Conservation (phyloP, 2,888 invertebrate genomes). For the Baccha elongata region DNA sequence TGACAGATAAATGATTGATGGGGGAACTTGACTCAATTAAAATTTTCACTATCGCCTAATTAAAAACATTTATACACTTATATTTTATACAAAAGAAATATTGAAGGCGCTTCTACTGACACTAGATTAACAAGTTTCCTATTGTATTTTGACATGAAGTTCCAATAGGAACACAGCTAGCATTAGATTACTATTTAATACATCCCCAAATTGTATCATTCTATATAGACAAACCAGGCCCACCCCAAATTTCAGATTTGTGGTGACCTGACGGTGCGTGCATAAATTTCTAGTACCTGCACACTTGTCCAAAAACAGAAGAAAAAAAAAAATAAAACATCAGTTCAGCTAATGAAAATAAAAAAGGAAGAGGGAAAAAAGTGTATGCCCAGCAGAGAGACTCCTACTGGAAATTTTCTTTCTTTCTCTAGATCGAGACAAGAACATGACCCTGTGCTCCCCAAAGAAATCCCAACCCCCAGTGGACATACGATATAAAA, state of each 20-base stretch:
- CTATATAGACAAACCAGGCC: constrained; percentile 28
- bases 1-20: constrained; percentile 47
- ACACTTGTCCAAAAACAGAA: constrained; percentile 16
- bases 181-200: neutral
- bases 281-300: constrained; percentile 53
- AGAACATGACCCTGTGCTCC: neutral
- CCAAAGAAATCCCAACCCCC: neutral
- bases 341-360: constrained; percentile 49
- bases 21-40: constrained; percentile 18
- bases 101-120: too few species aligned
- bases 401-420: constrained; percentile 32
- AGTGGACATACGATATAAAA: constrained; percentile 5
- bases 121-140: neutral
- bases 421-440: constrained; percentile 10
- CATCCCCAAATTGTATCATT: neutral
- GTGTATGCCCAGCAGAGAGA: constrained; percentile 12
- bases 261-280: constrained; percentile 9
- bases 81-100: neutral
- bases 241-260: constrained; percentile 55
- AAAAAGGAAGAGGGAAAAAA: constrained; percentile 7
- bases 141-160: neutral
- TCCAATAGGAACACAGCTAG: neutral
- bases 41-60: neutral
- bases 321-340: constrained; percentile 31
- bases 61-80: neutral